Evolutionary conservation across 1,140 invertebrate species (phyloP).

Genomic region (Atta cephalotes): DNA sequence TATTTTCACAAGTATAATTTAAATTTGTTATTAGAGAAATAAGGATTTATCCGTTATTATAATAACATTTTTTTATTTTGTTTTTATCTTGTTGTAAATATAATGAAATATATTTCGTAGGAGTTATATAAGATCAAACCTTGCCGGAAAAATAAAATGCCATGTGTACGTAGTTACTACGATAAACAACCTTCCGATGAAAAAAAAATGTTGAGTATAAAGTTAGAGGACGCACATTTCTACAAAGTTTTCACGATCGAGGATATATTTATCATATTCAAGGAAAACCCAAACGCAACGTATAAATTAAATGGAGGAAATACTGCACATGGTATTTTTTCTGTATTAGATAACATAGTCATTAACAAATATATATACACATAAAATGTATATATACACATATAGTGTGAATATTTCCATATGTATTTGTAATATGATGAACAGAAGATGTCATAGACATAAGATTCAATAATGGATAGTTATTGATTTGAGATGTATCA

Average conservation of each 20-base stretch:
- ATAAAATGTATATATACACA: no score
- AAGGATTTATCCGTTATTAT: background rate
- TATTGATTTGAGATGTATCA: no score
- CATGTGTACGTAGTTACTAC: slow-evolving; percentile 74
- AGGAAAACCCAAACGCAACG: slow-evolving; percentile 81
- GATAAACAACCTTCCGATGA: slow-evolving; percentile 18
- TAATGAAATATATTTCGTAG: slow-evolving; percentile 62
- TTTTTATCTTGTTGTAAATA: background rate
- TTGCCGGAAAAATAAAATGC: slow-evolving; percentile 77
- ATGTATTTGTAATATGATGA: no score
- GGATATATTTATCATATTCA: slow-evolving; percentile 87
- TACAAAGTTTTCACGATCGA: slow-evolving; percentile 86
- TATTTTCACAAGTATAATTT: background rate
- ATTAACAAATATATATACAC: no score
- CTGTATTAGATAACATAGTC: background rate
- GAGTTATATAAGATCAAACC: slow-evolving; percentile 82
- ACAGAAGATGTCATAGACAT: no score
- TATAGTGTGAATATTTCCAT: no score
- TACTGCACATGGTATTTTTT: slow-evolving; percentile 88
- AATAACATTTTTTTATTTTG: background rate
- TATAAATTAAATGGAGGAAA: slow-evolving; percentile 90
- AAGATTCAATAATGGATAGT: no score
- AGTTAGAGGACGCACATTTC: slow-evolving; percentile 83
- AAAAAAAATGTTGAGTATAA: slow-evolving; percentile 69
- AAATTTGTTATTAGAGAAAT: background rate